Evolutionary conservation across 2,113 vertebrate genomes (phyloP).

Genomic region (Arizona elegans): DNA sequence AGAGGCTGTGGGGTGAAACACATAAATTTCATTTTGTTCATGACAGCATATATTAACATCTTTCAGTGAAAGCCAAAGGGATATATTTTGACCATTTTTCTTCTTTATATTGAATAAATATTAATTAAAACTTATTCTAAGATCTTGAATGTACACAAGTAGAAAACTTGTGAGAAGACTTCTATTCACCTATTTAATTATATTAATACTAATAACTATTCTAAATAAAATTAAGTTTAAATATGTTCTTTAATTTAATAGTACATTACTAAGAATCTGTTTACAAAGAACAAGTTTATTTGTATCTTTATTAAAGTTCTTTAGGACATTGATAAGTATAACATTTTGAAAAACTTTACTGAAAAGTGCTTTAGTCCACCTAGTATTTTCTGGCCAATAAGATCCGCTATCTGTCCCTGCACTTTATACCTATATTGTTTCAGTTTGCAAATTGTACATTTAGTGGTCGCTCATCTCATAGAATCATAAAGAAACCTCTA

Average conservation of each 20-base stretch:
- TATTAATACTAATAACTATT: neutral
- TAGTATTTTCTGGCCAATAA: neutral
- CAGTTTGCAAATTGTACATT: neutral
- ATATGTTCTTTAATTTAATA: neutral
- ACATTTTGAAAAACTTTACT: neutral
- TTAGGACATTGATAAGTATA: neutral
- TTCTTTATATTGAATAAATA: neutral
- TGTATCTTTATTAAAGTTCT: neutral
- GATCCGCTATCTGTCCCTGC: neutral
- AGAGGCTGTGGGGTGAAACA: neutral
- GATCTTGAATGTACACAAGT: constrained; percentile 47
- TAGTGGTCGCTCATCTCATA: neutral
- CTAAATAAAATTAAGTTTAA: neutral
- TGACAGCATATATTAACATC: neutral
- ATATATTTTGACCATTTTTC: neutral
- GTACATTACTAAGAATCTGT: neutral
- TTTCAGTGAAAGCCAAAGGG: neutral
- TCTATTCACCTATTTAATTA: neutral
- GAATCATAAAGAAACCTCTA: neutral
- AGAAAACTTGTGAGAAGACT: constrained; percentile 40
- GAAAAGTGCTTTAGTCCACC: neutral
- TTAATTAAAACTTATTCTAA: constrained; percentile 45
- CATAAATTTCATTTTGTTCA: neutral
- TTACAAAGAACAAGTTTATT: constrained; percentile 12
- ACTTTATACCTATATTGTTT: neutral